Conservation (phyloP, 2,113 vertebrate genomes). For the Andinoacara biseriatus region DNA sequence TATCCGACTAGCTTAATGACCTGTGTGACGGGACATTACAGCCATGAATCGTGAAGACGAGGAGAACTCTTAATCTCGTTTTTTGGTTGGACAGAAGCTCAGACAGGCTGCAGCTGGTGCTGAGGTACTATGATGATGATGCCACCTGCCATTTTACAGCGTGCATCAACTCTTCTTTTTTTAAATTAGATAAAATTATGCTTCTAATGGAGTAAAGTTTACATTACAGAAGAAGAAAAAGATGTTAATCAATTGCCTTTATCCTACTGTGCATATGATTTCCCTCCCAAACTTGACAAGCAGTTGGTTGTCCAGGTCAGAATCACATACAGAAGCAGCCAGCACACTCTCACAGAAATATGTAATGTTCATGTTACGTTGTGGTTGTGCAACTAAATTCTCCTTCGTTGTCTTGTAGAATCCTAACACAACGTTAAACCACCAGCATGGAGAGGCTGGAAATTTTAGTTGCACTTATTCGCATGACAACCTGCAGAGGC, state of each 20-base stretch:
- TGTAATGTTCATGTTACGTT: background rate
- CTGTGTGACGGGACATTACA: constrained; percentile 67
- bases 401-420: background rate
- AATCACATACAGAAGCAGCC: background rate
- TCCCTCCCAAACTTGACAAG: background rate
- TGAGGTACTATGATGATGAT: background rate
- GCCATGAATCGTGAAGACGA: constrained; percentile 28
- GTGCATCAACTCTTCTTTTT: background rate
- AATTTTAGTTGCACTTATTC: background rate
- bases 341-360: background rate
- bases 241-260: accelerated
- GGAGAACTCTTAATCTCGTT: constrained; percentile 46
- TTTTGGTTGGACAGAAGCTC: background rate
- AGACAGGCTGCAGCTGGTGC: background rate
- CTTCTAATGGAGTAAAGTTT: background rate
- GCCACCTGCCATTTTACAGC: background rate
- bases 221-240: background rate
- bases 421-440: background rate
- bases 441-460: background rate
- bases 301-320: background rate
- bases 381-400: background rate
- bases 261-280: background rate
- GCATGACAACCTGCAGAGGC: background rate
- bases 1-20: constrained; percentile 65
- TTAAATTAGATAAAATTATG: background rate